Evolutionary conservation across 2,797 vertebrate genomes (phyloP).

Genomic region (Sebastes itinus): DNA sequence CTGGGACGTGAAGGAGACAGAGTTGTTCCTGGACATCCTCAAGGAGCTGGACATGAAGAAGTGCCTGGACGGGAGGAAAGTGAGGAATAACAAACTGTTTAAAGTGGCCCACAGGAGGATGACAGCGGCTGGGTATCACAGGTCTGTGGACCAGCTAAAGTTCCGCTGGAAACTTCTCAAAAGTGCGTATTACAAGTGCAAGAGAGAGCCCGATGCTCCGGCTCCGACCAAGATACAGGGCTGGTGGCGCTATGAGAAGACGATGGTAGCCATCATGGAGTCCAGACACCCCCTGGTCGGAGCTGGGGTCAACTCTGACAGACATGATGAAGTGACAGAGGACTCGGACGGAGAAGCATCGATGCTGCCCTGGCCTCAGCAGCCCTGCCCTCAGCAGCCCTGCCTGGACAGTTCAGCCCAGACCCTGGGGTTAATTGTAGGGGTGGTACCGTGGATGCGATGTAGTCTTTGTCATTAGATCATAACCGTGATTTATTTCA

Average conservation of each 20-base stretch:
- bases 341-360: slow-evolving; percentile 66
- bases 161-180: slow-evolving; percentile 77
- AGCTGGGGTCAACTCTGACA: slow-evolving; percentile 47
- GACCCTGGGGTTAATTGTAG: slow-evolving; percentile 74
- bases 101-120: slow-evolving; percentile 71
- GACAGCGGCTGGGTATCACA: slow-evolving; percentile 66
- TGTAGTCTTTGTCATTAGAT: neutral
- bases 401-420: slow-evolving; percentile 41
- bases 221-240: slow-evolving; percentile 65
- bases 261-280: slow-evolving; percentile 73
- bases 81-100: slow-evolving; percentile 67
- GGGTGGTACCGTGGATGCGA: slow-evolving; percentile 19
- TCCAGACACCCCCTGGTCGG: slow-evolving; percentile 59
- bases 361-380: slow-evolving; percentile 52
- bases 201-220: slow-evolving; percentile 47
- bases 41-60: slow-evolving; percentile 76
- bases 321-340: slow-evolving; percentile 58
- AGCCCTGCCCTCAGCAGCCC: slow-evolving; percentile 39
- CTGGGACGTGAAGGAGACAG: slow-evolving; percentile 71
- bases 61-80: slow-evolving; percentile 71
- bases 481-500: neutral
- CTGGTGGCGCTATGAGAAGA: slow-evolving; percentile 73
- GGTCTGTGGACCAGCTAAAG: slow-evolving; percentile 74
- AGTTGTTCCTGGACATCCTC: slow-evolving; percentile 66
- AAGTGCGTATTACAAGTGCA: slow-evolving; percentile 72